Percentiles rank a stretch among this genome's conserved stretches.
These are phyloP conservation scores for Paramormyrops hopkinsi DNA, from an alignment of 2,797 vertebrate species.

Conservation along the genomic window DNA sequence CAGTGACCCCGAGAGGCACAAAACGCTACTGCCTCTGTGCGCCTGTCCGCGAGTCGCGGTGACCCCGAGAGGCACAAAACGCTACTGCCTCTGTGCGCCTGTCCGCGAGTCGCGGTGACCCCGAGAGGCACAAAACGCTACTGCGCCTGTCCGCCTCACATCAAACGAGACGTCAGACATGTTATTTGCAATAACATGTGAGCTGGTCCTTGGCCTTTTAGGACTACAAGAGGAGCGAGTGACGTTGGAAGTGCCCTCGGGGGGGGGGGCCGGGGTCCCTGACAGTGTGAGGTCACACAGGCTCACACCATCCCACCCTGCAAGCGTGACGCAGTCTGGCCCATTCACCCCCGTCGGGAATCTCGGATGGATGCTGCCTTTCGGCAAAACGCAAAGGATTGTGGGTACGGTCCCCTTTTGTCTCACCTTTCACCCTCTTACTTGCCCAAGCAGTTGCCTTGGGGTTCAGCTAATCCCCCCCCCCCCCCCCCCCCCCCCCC, in stretches of 20 bases:
- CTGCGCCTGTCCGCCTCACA: neutral
- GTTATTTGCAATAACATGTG: neutral
- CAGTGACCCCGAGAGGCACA: neutral
- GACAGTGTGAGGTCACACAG: neutral
- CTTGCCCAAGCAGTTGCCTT: neutral
- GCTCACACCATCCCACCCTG: neutral
- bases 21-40: neutral
- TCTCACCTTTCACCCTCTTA: constrained; percentile 2
- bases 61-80: neutral
- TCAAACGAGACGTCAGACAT: constrained; percentile 3
- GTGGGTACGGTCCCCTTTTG: neutral
- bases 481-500: neutral
- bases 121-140: neutral
- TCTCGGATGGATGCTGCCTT: neutral
- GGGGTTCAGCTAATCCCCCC: neutral
- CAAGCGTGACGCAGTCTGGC: neutral
- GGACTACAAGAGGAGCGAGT: neutral
- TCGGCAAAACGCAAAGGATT: neutral
- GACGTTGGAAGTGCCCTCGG: neutral
- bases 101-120: neutral
- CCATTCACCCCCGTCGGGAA: neutral
- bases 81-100: neutral
- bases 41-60: neutral
- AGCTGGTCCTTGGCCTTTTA: neutral
- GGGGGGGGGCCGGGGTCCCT: neutral